These are phyloP conservation scores for Seira sanloemensis DNA, from an alignment of 2,888 invertebrate species.

Conservation along the genomic window DNA sequence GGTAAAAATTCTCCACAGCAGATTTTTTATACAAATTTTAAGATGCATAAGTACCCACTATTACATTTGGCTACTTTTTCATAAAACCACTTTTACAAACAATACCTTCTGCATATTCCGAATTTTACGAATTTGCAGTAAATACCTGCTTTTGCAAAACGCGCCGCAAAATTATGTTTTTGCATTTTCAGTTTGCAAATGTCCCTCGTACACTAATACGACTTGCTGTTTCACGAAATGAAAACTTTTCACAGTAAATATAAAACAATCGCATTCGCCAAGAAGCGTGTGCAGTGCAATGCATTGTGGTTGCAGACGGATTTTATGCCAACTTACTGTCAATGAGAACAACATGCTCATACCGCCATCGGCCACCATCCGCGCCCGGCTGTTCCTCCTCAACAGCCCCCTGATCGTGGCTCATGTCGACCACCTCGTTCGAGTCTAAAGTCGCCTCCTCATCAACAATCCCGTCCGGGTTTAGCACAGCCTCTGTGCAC, in stretches of 20 bases:
- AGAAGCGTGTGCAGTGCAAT: not conserved
- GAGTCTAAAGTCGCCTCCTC: constrained; percentile 20
- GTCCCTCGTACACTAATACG: not conserved
- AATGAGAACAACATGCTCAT: constrained; percentile 64
- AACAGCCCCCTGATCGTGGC: not conserved
- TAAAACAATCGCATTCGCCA: not conserved
- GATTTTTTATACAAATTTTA: no score
- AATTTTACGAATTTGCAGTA: no score
- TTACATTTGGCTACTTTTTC: no score
- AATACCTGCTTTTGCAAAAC: not conserved
- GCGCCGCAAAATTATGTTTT: not conserved
- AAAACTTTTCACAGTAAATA: not conserved
- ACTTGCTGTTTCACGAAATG: not conserved
- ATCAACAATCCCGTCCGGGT: not conserved
- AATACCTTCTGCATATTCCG: no score
- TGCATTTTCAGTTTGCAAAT: not conserved
- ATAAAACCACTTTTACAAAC: no score
- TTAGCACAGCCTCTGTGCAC: constrained; percentile 23
- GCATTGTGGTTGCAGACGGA: not conserved
- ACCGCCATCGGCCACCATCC: constrained; percentile 34
- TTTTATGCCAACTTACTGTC: constrained; percentile 51
- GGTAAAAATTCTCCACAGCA: no score
- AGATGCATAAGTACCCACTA: no score
- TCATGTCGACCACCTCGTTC: not conserved
- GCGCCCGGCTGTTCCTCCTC: no score